Evolutionary conservation across 2,888 invertebrate species (phyloP).

Genomic region (Euzophera pinguis): DNA sequence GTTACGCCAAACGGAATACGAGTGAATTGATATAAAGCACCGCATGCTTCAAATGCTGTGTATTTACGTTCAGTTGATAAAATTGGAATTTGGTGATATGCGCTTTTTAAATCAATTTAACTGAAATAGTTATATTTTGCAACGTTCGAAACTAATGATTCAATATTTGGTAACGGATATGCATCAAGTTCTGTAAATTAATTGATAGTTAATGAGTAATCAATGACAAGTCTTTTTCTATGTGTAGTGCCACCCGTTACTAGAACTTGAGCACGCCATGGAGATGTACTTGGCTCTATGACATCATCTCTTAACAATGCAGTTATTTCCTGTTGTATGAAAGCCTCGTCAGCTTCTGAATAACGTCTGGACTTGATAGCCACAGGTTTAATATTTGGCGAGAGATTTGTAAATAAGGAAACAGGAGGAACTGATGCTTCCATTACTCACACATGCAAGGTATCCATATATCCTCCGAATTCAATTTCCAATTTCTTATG

Average conservation of each 20-base stretch:
- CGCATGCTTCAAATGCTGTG: slow-evolving; percentile 1
- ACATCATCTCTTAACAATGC: not conserved
- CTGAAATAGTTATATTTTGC: too few relatives aligned
- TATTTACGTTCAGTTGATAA: not conserved
- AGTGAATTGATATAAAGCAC: slow-evolving; percentile 6
- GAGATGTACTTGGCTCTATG: not conserved
- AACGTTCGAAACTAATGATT: slow-evolving; percentile 7
- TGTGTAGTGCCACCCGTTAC: too few relatives aligned
- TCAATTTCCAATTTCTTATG: not conserved
- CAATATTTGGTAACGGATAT: slow-evolving; percentile 11
- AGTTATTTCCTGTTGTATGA: too few relatives aligned
- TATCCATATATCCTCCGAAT: not conserved
- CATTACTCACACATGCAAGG: not conserved
- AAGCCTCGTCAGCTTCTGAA: too few relatives aligned
- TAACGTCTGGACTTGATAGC: not conserved
- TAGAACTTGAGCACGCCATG: not conserved
- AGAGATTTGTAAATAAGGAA: not conserved
- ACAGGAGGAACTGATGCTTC: not conserved
- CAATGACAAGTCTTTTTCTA: slow-evolving; percentile 5
- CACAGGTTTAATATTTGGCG: not conserved
- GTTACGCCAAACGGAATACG: slow-evolving; percentile 11
- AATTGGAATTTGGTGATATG: slow-evolving; percentile 1
- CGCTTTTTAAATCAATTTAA: too few relatives aligned
- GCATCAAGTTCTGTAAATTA: slow-evolving; percentile 9
- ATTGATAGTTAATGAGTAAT: slow-evolving; percentile 13